A percentile compares a stretch with the other conserved stretches of the same genome.
phyloP scores from a whole-genome alignment of 2,888 invertebrate species.

The Tachina lurida region DNA sequence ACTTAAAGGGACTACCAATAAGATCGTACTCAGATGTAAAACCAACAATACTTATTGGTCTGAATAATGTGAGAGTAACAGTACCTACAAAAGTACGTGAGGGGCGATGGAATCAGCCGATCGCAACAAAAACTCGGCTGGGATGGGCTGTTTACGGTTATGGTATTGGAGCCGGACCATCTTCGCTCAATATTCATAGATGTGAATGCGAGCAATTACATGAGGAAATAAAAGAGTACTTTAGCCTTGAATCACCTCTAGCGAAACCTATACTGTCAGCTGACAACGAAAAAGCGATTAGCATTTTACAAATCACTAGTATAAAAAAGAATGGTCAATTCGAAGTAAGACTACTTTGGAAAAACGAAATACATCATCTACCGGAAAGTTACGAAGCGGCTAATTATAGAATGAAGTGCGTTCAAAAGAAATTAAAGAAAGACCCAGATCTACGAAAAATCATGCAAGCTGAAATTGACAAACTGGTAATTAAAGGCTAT shows the following conservation, averaged over 20 bases:
- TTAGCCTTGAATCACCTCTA: slow-evolving; percentile 51
- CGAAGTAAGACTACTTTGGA: background rate
- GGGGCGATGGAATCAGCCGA: background rate
- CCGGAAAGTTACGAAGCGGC: background rate
- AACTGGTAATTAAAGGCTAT: slow-evolving; percentile 51
- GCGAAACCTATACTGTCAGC: slow-evolving; percentile 57
- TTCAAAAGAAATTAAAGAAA: slow-evolving; percentile 40
- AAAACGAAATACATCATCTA: background rate
- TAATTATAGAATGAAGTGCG: too few relatives aligned
- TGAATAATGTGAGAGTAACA: background rate
- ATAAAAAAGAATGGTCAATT: background rate
- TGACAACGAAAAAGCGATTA: slow-evolving; percentile 59
- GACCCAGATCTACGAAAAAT: background rate
- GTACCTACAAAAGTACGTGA: background rate
- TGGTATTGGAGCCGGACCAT: background rate
- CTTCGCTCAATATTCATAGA: slow-evolving; percentile 40
- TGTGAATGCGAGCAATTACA: slow-evolving; percentile 59
- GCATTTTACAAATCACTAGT: slow-evolving; percentile 24
- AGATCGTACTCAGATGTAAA: too few relatives aligned
- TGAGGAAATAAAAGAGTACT: slow-evolving; percentile 62
- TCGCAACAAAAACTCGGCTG: background rate
- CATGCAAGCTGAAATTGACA: slow-evolving; percentile 65
- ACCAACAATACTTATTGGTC: too few relatives aligned
- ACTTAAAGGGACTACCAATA: too few relatives aligned
- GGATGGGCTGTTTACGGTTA: background rate